Percentiles rank a stretch among this genome's conserved stretches.
Conservation (phyloP, 2,888 invertebrate genomes). For the Digitonthophagus gazella region DNA sequence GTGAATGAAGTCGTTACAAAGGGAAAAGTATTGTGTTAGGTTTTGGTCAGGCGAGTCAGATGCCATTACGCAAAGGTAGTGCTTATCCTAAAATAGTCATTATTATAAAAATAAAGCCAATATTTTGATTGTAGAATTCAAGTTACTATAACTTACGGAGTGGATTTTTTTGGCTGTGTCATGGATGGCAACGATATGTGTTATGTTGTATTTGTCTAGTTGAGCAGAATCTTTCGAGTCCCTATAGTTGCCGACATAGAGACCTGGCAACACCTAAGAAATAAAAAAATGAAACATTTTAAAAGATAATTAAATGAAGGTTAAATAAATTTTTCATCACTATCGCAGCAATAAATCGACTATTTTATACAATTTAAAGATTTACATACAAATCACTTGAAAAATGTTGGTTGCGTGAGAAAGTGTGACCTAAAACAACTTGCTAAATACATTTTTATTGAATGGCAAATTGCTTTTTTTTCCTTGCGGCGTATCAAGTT, state of each 20-base stretch:
- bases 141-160: constrained; percentile 61
- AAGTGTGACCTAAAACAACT: no score
- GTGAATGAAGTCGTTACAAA: constrained; percentile 96
- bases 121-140: background rate
- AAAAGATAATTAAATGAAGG: background rate
- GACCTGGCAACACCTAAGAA: constrained; percentile 89
- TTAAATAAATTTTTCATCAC: no score
- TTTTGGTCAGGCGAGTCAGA: constrained; percentile 95
- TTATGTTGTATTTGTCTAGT: constrained; percentile 84
- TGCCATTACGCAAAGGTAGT: constrained; percentile 93
- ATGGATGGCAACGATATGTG: constrained; percentile 94
- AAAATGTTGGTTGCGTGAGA: no score
- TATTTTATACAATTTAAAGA: no score
- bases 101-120: background rate
- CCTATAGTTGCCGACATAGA: constrained; percentile 93
- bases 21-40: constrained; percentile 86
- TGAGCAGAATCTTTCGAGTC: constrained; percentile 92
- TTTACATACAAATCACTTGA: no score
- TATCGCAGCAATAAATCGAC: no score
- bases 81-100: constrained; percentile 74
- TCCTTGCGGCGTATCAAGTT: no score
- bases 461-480: no score
- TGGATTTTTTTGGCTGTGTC: constrained; percentile 87
- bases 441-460: no score
- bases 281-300: constrained; percentile 31